A percentile compares a stretch with the other conserved stretches of the same genome.
Evolutionary conservation across 2,797 vertebrate species (phyloP).

Genomic region (Ambastaia sidthimunki): DNA sequence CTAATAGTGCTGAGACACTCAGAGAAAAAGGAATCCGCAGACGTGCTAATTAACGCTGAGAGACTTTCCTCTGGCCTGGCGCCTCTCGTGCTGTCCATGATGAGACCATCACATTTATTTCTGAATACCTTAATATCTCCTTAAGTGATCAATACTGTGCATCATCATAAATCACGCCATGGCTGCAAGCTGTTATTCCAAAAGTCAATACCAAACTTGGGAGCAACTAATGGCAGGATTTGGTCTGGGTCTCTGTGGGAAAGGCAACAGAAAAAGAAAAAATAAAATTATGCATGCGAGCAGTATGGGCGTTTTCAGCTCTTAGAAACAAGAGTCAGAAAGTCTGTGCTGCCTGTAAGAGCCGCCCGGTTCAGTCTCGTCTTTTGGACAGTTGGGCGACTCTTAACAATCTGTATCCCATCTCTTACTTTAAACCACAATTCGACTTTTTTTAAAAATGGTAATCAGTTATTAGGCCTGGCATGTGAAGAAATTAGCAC

Average conservation of each 20-base stretch:
- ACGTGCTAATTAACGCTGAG: constrained; percentile 83
- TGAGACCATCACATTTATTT: constrained; percentile 88
- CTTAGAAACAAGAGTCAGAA: constrained; percentile 73
- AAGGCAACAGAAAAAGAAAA: constrained; percentile 76
- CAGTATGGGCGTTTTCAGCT: constrained; percentile 77
- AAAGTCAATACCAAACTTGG: constrained; percentile 92
- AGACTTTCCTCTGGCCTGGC: constrained; percentile 79
- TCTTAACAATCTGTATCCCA: constrained; percentile 87
- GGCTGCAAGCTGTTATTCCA: constrained; percentile 95
- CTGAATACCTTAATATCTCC: constrained; percentile 94
- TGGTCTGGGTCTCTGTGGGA: constrained; percentile 88
- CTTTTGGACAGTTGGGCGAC: constrained; percentile 91
- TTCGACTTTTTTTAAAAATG: not conserved
- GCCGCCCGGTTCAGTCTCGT: constrained; percentile 82
- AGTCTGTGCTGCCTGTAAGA: constrained; percentile 82
- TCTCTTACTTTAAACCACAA: constrained; percentile 61
- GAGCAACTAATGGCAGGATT: constrained; percentile 93
- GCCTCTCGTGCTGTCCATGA: constrained; percentile 85
- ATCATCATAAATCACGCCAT: constrained; percentile 95
- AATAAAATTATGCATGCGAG: constrained; percentile 70
- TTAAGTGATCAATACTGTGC: constrained; percentile 96
- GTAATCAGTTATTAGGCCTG: constrained; percentile 90
- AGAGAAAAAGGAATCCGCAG: constrained; percentile 70
- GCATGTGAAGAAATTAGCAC: constrained; percentile 91
- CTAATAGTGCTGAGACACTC: constrained; percentile 44